phyloP scores from a whole-genome alignment of 2,888 invertebrate genomes.

The Hermodice carunculata region DNA sequence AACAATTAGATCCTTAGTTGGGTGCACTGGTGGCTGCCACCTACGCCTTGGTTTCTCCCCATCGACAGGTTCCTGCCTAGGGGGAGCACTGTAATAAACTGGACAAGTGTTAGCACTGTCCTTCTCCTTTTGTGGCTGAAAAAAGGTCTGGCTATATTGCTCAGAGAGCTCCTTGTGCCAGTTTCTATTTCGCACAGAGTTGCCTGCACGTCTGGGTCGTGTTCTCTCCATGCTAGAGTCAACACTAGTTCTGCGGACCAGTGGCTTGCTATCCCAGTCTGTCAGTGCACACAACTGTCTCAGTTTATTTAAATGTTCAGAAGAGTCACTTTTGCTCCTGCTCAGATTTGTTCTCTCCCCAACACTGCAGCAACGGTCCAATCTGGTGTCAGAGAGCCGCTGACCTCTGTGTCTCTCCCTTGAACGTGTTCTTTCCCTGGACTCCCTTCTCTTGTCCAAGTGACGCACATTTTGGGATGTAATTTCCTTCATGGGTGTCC shows the following conservation, averaged over 20 bases:
- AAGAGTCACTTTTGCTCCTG: slow-evolving; percentile 38
- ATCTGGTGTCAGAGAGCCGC: slow-evolving; percentile 26
- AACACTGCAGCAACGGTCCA: slow-evolving; percentile 9
- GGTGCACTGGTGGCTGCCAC: slow-evolving; percentile 36
- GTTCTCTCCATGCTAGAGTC: not conserved
- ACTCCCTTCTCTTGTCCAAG: not conserved
- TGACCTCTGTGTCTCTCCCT: slow-evolving; percentile 20
- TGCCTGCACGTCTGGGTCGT: not conserved
- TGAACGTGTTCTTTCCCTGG: not conserved
- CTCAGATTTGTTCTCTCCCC: slow-evolving; percentile 1
- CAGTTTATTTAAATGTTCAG: slow-evolving; percentile 28
- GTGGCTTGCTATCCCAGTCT: slow-evolving; percentile 1
- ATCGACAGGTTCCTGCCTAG: not conserved
- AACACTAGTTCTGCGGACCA: slow-evolving; percentile 10
- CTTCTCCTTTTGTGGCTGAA: not conserved
- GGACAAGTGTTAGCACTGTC: slow-evolving; percentile 1
- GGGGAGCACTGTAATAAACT: slow-evolving; percentile 11
- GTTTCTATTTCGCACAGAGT: slow-evolving; percentile 25
- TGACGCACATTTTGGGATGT: too few relatives aligned
- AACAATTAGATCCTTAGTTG: slow-evolving; percentile 32
- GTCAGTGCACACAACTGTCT: slow-evolving; percentile 6
- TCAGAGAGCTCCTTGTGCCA: slow-evolving; percentile 37
- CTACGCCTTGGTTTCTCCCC: slow-evolving; percentile 13
- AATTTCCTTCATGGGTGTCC: not conserved
- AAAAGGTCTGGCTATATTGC: slow-evolving; percentile 20